Percentiles rank a stretch among this genome's conserved stretches.
These are phyloP conservation scores for Drosophila borealis DNA, from an alignment of 2,888 invertebrate genomes.

Conservation along the genomic window DNA sequence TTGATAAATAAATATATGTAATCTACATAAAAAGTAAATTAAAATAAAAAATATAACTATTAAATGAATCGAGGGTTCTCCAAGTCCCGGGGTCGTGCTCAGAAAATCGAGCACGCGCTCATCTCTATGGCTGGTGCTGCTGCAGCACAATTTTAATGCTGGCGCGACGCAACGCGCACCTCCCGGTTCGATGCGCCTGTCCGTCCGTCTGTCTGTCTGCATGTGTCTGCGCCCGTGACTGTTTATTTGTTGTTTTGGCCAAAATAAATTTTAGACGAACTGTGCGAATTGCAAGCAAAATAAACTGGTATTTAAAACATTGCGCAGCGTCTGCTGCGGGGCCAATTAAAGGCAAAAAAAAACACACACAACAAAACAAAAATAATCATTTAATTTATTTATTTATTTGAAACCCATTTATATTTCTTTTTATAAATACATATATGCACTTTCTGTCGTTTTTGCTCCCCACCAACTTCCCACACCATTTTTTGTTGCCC, in stretches of 20 bases:
- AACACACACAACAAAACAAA: background rate
- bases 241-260: constrained; percentile 69
- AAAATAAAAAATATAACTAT: too few relatives aligned
- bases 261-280: constrained; percentile 57
- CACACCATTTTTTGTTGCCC: background rate
- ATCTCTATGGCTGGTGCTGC: constrained; percentile 31
- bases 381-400: constrained; percentile 32
- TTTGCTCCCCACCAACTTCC: constrained; percentile 1
- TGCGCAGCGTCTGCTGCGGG: constrained; percentile 7
- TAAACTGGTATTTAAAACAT: constrained; percentile 55
- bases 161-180: constrained; percentile 30
- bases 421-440: constrained; percentile 15
- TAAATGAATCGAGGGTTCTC: too few relatives aligned
- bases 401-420: constrained; percentile 28
- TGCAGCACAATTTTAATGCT: constrained; percentile 60
- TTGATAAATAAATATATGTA: background rate
- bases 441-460: constrained; percentile 30
- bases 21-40: background rate
- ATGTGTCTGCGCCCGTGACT: constrained; percentile 23
- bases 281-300: constrained; percentile 47
- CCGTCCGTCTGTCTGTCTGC: constrained; percentile 20
- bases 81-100: background rate
- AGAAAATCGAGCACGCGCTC: background rate
- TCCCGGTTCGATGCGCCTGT: constrained; percentile 42
- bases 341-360: constrained; percentile 34